Conservation (phyloP, 2,113 vertebrate species). For the Ia io region DNA sequence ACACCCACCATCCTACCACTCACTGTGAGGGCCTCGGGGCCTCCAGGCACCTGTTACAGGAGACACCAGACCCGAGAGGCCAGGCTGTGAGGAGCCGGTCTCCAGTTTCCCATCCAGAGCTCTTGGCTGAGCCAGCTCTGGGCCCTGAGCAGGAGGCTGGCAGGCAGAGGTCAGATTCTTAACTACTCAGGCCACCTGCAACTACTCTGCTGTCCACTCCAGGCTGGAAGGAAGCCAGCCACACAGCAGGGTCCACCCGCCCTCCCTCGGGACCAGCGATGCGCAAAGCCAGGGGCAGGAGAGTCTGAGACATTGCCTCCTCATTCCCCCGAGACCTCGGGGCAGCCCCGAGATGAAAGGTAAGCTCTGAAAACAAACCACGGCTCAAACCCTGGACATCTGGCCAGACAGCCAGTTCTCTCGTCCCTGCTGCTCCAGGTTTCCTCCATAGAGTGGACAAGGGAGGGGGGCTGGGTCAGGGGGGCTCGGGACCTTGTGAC, state of each 20-base stretch:
- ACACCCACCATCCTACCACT: neutral
- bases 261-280: neutral
- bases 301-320: neutral
- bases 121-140: neutral
- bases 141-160: neutral
- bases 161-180: neutral
- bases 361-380: neutral
- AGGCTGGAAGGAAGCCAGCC: too few relatives aligned
- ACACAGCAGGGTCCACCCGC: accelerated
- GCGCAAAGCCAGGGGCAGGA: neutral
- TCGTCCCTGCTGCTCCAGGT: neutral
- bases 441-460: neutral
- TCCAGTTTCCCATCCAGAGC: neutral
- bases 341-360: neutral
- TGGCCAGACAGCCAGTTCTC: accelerated
- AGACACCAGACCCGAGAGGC: neutral
- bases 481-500: neutral
- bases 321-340: too few relatives aligned
- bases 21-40: accelerated
- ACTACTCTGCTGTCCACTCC: neutral
- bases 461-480: too few relatives aligned
- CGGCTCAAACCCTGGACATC: too few relatives aligned
- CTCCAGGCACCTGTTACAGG: neutral
- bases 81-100: neutral
- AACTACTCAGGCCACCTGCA: neutral